Conservation (phyloP, 2,113 vertebrate species). For the Dipodomys stephensi region DNA sequence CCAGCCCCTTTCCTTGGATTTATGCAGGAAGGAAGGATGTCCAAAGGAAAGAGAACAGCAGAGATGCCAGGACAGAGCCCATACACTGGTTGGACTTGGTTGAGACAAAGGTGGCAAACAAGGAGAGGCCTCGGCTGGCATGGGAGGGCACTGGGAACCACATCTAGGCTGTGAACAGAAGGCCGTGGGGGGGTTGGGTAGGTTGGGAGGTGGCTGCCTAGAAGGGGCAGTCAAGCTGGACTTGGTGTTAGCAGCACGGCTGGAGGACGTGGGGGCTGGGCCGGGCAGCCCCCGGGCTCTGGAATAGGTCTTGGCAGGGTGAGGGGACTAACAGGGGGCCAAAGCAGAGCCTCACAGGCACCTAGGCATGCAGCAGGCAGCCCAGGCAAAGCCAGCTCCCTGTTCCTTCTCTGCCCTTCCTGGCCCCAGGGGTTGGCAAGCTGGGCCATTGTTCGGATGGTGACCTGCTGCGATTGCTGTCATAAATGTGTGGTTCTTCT, state of each 20-base stretch:
- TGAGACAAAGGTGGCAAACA: background rate
- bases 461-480: background rate
- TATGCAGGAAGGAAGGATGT: background rate
- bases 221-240: background rate
- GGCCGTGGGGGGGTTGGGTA: background rate
- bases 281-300: no score
- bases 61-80: background rate
- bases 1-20: background rate
- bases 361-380: no score
- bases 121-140: background rate
- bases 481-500: background rate
- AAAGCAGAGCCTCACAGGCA: background rate
- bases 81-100: no score
- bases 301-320: background rate
- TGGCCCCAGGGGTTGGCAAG: background rate
- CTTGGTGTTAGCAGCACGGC: background rate
- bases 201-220: background rate
- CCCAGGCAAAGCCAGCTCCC: background rate
- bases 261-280: background rate
- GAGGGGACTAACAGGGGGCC: background rate
- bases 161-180: background rate
- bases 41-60: background rate
- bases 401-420: background rate
- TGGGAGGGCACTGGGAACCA: background rate
- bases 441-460: background rate